phyloP scores from a whole-genome alignment of 2,888 invertebrate genomes.

The Cotesia congregata region DNA sequence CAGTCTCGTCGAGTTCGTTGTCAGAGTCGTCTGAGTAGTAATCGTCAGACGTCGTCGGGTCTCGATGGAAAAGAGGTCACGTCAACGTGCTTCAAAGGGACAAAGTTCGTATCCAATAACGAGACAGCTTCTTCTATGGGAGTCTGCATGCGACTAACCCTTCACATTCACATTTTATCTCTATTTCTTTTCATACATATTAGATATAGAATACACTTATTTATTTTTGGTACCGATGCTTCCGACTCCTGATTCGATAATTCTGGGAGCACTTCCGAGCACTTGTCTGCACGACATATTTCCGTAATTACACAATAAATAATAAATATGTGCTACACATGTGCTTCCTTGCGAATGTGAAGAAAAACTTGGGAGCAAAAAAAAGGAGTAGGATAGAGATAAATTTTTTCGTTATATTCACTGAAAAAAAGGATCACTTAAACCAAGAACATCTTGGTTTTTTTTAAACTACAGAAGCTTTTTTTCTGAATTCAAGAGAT shows the following conservation, averaged over 20 bases:
- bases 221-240: neutral
- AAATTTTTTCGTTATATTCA: too few relatives aligned
- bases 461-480: too few relatives aligned
- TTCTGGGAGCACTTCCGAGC: conserved; percentile 15
- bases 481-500: too few relatives aligned
- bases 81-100: conserved; percentile 40
- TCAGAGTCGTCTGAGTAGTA: neutral
- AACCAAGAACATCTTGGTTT: too few relatives aligned
- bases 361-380: too few relatives aligned
- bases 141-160: conserved; percentile 36
- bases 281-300: neutral
- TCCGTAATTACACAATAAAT: conserved; percentile 10
- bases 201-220: too few relatives aligned
- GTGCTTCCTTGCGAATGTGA: neutral
- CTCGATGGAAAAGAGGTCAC: conserved; percentile 35
- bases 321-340: neutral
- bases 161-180: conserved; percentile 7
- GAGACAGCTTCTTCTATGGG: conserved; percentile 28
- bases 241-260: neutral
- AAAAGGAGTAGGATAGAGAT: too few relatives aligned
- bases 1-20: neutral
- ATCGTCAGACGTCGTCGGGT: conserved; percentile 14
- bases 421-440: too few relatives aligned
- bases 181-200: conserved; percentile 28
- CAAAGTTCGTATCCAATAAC: conserved; percentile 43